Base-by-base conservation (phyloP, 2,888 invertebrate species). In the Lochmaea capreae region DNA sequence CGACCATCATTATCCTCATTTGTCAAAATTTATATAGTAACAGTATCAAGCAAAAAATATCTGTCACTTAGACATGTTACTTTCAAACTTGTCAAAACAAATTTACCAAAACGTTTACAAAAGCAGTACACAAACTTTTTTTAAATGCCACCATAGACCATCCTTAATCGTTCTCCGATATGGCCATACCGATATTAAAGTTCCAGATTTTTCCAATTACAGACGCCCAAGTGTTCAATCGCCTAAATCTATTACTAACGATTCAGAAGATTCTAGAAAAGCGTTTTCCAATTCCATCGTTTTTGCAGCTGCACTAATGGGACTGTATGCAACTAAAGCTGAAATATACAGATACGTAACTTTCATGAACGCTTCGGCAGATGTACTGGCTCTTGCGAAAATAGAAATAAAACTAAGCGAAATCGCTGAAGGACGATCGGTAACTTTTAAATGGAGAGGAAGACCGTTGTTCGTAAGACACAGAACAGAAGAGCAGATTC, bases 131-230 rank as follows among this genome's bases (percentile, higher is more conserved):
- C 14, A 14, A 9, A 1, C 16, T 63, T 39, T 43, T 16, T 18
- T 43, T 0, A 61, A 39, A 16, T 46, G 2, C 18, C 18, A 42
- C 18, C 3, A 63, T 16, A 42, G 11, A 6, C 12, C 43, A 42
- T 3, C 16, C 1, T 11, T 63, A 63, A 43, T 5, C 4, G n/a
- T 43, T 43, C 3, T 52, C 11, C 62, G 72, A 54, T 16, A 46
- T 42, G 94, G 94, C 12, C 98, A 99, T 86, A 94, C 95, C 2
- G 98, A 99, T 84, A 89, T 98, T 79, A 89, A 91, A 77, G 90
- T 95, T 74, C 99, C 99, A 49, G 95, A 97, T 86, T 98, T 97
- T 86, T 87, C 92, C 4, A 88, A 89, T 2, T 97, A 98, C 87
- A 92, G 98, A 78, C 91, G 92, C 72, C 90, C 92, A 14, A 88